Conservation (phyloP, 1,140 invertebrate genomes). For the Papilio xuthus region DNA sequence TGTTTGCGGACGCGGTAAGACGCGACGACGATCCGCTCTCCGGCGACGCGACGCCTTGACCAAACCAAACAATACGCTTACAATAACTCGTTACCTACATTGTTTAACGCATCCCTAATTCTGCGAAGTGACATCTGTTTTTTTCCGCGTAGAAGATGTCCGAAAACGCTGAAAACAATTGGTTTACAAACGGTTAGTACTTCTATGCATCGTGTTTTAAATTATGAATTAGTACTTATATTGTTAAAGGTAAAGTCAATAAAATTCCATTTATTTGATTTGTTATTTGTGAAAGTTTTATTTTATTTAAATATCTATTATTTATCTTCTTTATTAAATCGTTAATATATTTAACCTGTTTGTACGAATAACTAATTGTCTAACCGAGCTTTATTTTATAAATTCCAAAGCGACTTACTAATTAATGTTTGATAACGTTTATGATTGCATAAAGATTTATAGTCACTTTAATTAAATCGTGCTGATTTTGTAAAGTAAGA, state of each 20-base stretch:
- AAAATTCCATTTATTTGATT: too few relatives aligned
- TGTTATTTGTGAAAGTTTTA: not conserved
- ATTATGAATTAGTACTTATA: not conserved
- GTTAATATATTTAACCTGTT: not conserved
- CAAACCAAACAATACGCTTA: not conserved
- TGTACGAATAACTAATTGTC: not conserved
- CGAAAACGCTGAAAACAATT: not conserved
- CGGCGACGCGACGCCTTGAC: too few relatives aligned
- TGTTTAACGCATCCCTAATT: not conserved
- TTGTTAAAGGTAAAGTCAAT: too few relatives aligned
- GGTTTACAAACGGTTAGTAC: conserved; percentile 1
- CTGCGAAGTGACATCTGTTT: not conserved
- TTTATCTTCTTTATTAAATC: not conserved
- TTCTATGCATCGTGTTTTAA: not conserved
- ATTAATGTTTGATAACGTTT: not conserved
- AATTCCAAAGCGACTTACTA: not conserved
- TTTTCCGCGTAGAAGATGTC: not conserved
- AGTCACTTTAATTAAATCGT: not conserved
- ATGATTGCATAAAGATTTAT: not conserved
- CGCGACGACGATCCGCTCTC: not conserved
- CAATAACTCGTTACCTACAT: not conserved
- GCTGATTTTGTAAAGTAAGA: not conserved
- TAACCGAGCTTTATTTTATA: not conserved
- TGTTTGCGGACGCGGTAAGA: not conserved
- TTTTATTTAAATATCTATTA: not conserved